Conservation (phyloP, 2,888 invertebrate genomes). For the Dilophus febrilis region DNA sequence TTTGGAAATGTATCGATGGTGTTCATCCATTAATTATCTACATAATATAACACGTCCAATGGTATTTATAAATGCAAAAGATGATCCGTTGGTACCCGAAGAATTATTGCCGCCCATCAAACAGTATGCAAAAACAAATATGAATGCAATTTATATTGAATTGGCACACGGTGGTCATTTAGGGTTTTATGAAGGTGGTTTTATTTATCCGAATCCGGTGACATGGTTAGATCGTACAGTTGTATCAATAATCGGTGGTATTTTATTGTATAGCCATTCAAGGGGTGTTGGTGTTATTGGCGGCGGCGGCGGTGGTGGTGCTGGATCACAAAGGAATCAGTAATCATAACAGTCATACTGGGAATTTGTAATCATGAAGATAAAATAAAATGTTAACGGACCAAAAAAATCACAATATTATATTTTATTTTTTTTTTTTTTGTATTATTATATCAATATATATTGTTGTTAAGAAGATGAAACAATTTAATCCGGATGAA, state of each 20-base stretch:
- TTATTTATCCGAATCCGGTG: conserved; percentile 71
- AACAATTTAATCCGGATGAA: too few relatives aligned
- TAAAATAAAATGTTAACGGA: too few relatives aligned
- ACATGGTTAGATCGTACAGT: conserved; percentile 85
- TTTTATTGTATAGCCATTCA: conserved; percentile 44
- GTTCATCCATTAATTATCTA: conserved; percentile 66
- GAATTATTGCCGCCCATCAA: conserved; percentile 53
- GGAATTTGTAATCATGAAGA: too few relatives aligned
- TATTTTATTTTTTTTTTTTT: too few relatives aligned
- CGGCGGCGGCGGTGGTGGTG: too few relatives aligned
- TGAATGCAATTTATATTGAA: conserved; percentile 55
- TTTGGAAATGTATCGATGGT: conserved; percentile 67
- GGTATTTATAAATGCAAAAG: conserved; percentile 78
- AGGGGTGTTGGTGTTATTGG: too few relatives aligned
- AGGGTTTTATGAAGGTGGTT: conserved; percentile 85
- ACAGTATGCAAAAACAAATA: conserved; percentile 49
- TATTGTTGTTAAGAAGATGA: too few relatives aligned
- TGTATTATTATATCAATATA: too few relatives aligned
- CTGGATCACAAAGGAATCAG: too few relatives aligned
- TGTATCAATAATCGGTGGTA: conserved; percentile 61
- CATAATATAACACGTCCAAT: conserved; percentile 66
- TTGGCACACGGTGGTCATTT: conserved; percentile 86
- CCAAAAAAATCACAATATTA: too few relatives aligned
- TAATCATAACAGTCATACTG: too few relatives aligned
- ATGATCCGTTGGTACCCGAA: conserved; percentile 83